Percentiles rank a stretch among this genome's conserved stretches.
Evolutionary conservation across 2,113 vertebrate species (phyloP).

Genomic region (Dicaeum eximium): DNA sequence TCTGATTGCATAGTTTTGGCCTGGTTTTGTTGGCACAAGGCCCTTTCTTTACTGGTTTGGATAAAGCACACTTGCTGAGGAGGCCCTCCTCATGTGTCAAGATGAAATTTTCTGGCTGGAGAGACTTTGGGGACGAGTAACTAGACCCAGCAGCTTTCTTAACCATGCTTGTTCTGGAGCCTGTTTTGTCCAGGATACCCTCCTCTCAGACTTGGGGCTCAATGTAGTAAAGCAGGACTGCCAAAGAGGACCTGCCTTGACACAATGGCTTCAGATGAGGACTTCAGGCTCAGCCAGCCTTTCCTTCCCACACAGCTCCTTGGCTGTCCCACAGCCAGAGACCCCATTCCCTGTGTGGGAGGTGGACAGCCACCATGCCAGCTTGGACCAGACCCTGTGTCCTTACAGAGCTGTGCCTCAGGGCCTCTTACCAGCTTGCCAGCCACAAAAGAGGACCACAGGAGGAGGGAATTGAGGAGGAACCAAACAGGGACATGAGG

Average conservation of each 20-base stretch:
- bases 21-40: slow-evolving; percentile 18
- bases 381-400: neutral
- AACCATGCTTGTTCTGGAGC: neutral
- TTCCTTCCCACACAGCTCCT: neutral
- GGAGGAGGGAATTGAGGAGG: neutral
- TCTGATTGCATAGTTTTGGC: slow-evolving; percentile 27
- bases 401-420: neutral
- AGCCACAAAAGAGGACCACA: neutral
- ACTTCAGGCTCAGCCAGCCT: neutral
- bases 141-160: neutral
- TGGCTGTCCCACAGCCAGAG: neutral
- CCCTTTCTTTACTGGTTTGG: neutral
- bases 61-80: neutral
- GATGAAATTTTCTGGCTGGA: neutral
- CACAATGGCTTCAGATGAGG: neutral
- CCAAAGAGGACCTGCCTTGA: neutral
- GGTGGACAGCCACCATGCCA: neutral
- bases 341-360: neutral
- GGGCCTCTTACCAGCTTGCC: neutral
- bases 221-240: neutral
- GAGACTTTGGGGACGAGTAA: neutral
- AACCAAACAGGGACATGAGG: neutral
- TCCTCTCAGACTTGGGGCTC: neutral
- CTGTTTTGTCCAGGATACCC: neutral
- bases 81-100: neutral